phyloP scores from a whole-genome alignment of 2,113 vertebrate genomes.

The Leptodactylus fuscus region DNA sequence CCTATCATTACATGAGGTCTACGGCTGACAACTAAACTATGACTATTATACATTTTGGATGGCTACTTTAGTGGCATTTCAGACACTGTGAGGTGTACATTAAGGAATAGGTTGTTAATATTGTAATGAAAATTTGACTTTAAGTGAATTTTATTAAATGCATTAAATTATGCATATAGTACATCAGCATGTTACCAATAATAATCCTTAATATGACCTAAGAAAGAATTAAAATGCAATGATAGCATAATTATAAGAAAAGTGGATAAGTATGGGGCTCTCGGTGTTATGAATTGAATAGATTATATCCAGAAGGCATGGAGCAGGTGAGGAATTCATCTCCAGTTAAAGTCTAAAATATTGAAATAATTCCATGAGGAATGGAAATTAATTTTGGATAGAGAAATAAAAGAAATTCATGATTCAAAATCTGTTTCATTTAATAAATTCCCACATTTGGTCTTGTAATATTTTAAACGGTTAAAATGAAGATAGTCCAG shows the following conservation, averaged over 20 bases:
- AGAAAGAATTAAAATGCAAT: constrained; percentile 39
- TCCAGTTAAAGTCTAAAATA: constrained; percentile 52
- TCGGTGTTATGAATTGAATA: constrained; percentile 45
- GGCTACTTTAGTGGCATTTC: neutral
- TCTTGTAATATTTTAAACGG: neutral
- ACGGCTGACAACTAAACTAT: too few species aligned
- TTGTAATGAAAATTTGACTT: neutral
- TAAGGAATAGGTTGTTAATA: neutral
- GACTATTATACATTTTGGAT: neutral
- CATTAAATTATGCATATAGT: neutral
- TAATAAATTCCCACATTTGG: constrained; percentile 7
- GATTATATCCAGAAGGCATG: constrained; percentile 52
- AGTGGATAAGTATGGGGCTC: constrained; percentile 24
- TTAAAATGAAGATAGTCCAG: neutral
- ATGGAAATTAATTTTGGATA: constrained; percentile 46
- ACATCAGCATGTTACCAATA: constrained; percentile 20
- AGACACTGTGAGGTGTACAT: neutral
- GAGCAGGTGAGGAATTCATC: constrained; percentile 53
- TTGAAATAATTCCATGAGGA: constrained; percentile 53
- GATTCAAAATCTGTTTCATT: neutral
- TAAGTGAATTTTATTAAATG: constrained; percentile 7
- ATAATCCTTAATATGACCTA: constrained; percentile 32
- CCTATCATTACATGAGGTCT: too few species aligned
- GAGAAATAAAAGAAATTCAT: neutral
- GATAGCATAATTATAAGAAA: constrained; percentile 53